Conservation (phyloP, 92 coral and sea anemone species). For the Bergia puertoricense region DNA sequence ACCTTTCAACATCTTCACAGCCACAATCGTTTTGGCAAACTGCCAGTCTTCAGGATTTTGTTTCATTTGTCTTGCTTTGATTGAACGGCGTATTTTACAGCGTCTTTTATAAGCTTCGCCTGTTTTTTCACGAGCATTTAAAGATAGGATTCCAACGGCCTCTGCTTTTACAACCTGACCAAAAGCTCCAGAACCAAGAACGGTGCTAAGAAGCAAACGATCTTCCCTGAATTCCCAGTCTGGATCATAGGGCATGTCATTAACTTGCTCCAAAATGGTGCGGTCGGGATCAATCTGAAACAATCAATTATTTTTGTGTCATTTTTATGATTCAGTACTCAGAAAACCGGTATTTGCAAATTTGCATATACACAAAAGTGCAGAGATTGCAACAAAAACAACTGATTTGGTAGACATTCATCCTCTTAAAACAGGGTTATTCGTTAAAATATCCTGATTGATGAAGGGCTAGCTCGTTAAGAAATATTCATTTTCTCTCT, state of each 20-base stretch:
- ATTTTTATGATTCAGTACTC: too few species aligned
- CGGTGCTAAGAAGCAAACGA: slow-evolving; percentile 49
- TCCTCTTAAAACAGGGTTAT: too few species aligned
- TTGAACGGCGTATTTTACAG: slow-evolving; percentile 54
- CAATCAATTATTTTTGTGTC: too few species aligned
- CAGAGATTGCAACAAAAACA: too few species aligned
- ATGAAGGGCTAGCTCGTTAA: too few species aligned
- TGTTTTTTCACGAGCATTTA: slow-evolving; percentile 78
- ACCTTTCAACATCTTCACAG: slow-evolving; percentile 93
- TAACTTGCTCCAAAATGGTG: slow-evolving; percentile 11
- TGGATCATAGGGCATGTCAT: slow-evolving; percentile 9
- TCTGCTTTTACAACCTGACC: slow-evolving; percentile 91
- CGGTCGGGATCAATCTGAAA: slow-evolving; percentile 29
- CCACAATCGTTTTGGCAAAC: slow-evolving; percentile 68
- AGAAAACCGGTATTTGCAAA: too few species aligned
- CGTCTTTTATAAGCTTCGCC: slow-evolving; percentile 60
- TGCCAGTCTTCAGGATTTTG: slow-evolving; percentile 55
- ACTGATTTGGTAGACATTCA: too few species aligned
- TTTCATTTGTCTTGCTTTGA: slow-evolving; percentile 54
- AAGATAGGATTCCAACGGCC: slow-evolving; percentile 79
- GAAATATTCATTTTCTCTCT: too few species aligned
- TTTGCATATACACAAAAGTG: too few species aligned
- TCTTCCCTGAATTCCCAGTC: slow-evolving; percentile 22
- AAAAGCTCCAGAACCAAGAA: slow-evolving; percentile 87
- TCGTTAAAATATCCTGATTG: too few species aligned